These are phyloP conservation scores for Papilio glaucus DNA, from an alignment of 1,140 invertebrate genomes.

Conservation along the genomic window DNA sequence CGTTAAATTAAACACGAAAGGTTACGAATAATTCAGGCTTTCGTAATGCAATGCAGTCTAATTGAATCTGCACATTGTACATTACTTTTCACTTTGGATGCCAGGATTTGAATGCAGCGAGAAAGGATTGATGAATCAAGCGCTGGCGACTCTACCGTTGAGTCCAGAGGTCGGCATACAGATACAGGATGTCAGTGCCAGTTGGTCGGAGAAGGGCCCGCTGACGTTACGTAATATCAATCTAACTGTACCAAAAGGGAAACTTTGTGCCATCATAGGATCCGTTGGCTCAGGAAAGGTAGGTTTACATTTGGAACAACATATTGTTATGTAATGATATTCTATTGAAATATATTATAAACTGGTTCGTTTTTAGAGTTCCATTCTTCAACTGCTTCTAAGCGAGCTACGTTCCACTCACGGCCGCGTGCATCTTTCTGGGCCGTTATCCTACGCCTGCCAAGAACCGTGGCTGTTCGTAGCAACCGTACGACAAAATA, in stretches of 20 bases:
- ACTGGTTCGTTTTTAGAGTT: slow-evolving; percentile 86
- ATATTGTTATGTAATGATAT: too few relatives aligned
- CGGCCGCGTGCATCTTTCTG: slow-evolving; percentile 86
- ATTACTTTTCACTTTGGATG: slow-evolving; percentile 36
- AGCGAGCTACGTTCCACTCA: slow-evolving; percentile 87
- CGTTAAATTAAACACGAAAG: slow-evolving; percentile 13
- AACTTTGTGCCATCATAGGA: slow-evolving; percentile 90
- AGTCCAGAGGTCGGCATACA: slow-evolving; percentile 65
- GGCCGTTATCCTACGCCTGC: slow-evolving; percentile 88
- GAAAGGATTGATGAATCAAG: slow-evolving; percentile 59
- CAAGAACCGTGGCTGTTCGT: slow-evolving; percentile 92
- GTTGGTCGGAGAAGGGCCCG: slow-evolving; percentile 83
- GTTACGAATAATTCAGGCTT: slow-evolving; percentile 11
- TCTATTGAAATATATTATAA: too few relatives aligned
- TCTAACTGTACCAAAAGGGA: slow-evolving; percentile 86
- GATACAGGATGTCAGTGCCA: slow-evolving; percentile 81
- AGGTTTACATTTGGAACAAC: slow-evolving; percentile 16
- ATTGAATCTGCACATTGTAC: slow-evolving; percentile 28
- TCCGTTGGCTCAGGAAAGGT: slow-evolving; percentile 92
- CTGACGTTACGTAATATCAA: slow-evolving; percentile 85
- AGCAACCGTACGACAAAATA: slow-evolving; percentile 89
- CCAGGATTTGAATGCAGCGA: slow-evolving; percentile 73
- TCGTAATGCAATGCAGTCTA: slow-evolving; percentile 11
- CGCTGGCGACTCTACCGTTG: slow-evolving; percentile 47
- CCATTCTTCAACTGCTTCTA: slow-evolving; percentile 89